These are phyloP conservation scores for Etia nguti DNA, from an alignment of 2,113 vertebrate species.

Conservation along the genomic window DNA sequence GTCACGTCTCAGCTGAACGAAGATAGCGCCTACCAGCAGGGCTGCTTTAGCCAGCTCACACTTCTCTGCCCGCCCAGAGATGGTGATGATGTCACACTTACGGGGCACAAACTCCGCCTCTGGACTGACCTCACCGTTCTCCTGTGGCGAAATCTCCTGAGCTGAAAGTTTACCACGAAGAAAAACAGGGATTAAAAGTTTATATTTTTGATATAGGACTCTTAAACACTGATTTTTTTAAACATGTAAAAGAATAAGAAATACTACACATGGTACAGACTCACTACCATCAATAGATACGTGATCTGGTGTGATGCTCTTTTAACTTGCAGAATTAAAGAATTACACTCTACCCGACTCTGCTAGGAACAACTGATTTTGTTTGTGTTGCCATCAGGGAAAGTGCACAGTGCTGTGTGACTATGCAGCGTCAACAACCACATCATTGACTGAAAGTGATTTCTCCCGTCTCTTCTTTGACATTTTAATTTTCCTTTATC, in stretches of 20 bases:
- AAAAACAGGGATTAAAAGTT: background rate
- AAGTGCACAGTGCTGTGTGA: background rate
- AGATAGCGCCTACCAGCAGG: conserved; percentile 64
- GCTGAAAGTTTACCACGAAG: conserved; percentile 38
- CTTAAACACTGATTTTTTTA: background rate
- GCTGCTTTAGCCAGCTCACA: conserved; percentile 73
- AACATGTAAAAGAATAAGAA: background rate
- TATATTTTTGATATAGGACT: background rate
- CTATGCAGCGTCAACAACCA: background rate
- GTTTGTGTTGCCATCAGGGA: background rate
- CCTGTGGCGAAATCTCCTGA: conserved; percentile 66
- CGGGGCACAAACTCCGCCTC: conserved; percentile 67
- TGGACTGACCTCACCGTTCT: conserved; percentile 69
- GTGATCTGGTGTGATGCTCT: background rate
- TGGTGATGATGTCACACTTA: conserved; percentile 76
- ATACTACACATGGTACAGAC: background rate
- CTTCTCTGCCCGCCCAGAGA: conserved; percentile 74
- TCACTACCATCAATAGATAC: background rate
- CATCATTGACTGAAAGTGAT: background rate
- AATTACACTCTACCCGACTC: background rate
- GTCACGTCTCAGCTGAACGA: background rate
- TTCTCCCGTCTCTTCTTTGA: background rate
- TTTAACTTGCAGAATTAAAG: background rate
- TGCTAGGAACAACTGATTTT: background rate
- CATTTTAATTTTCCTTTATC: background rate